Conservation (phyloP, 2,888 invertebrate genomes). For the Drosophila neonasuta region DNA sequence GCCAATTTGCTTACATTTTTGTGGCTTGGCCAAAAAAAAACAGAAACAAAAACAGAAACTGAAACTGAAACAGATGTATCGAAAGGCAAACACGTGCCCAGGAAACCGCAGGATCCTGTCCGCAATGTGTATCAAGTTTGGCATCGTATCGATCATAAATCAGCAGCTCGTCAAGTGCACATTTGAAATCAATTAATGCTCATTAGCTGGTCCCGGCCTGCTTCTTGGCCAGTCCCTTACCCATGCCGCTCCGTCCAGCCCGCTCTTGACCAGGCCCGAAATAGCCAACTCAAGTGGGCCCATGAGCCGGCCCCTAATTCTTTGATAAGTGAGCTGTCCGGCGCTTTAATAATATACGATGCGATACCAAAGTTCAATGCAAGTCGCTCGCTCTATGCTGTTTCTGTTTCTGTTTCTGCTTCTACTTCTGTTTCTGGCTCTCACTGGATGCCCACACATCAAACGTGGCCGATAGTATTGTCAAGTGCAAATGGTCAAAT, state of each 20-base stretch:
- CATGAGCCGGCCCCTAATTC: slow-evolving; percentile 23
- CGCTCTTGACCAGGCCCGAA: slow-evolving; percentile 5
- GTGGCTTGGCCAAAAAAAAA: slow-evolving; percentile 29
- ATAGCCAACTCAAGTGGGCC: slow-evolving; percentile 48
- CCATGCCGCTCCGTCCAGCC: neutral
- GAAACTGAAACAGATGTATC: slow-evolving; percentile 15
- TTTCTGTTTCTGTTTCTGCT: neutral
- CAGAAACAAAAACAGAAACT: slow-evolving; percentile 5
- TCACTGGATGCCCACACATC: slow-evolving; percentile 51
- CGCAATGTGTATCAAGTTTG: slow-evolving; percentile 33
- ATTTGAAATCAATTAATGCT: slow-evolving; percentile 64
- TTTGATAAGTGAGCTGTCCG: slow-evolving; percentile 60
- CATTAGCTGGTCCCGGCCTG: slow-evolving; percentile 42
- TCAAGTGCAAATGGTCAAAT: slow-evolving; percentile 54
- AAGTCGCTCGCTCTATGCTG: slow-evolving; percentile 8
- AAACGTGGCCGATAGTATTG: slow-evolving; percentile 56
- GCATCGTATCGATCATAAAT: slow-evolving; percentile 35
- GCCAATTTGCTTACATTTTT: slow-evolving; percentile 27
- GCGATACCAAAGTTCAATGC: slow-evolving; percentile 62
- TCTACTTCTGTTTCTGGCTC: neutral
- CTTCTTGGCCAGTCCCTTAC: neutral
- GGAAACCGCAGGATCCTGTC: slow-evolving; percentile 69
- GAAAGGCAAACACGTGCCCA: slow-evolving; percentile 52
- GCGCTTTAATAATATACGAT: slow-evolving; percentile 56
- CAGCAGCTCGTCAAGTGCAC: slow-evolving; percentile 28